Percentiles rank a stretch among this genome's conserved stretches.
Evolutionary conservation across 2,888 invertebrate genomes (phyloP).

Genomic region (Thera britannica): DNA sequence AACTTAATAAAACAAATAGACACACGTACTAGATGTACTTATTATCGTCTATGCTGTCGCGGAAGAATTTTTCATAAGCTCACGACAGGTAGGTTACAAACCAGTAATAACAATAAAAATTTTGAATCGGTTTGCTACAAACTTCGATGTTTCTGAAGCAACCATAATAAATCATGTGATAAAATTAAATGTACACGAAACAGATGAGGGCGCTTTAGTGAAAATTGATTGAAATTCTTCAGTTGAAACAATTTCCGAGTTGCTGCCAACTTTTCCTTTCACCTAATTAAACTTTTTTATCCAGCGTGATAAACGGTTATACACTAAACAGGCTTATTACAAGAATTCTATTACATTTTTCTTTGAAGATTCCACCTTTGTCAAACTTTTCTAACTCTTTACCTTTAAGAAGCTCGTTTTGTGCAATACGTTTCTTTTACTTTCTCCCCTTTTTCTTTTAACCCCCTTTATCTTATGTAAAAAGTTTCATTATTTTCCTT

Average conservation of each 20-base stretch:
- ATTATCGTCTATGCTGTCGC: too few species aligned
- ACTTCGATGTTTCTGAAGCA: not conserved
- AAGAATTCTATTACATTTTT: slow-evolving; percentile 46
- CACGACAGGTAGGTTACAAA: too few species aligned
- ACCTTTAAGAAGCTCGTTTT: slow-evolving; percentile 45
- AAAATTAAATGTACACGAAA: slow-evolving; percentile 6
- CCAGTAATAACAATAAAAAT: too few species aligned
- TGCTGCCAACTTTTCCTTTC: slow-evolving; percentile 42
- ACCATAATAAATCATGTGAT: slow-evolving; percentile 16
- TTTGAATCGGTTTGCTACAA: too few species aligned
- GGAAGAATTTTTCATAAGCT: too few species aligned
- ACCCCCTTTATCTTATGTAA: slow-evolving; percentile 41
- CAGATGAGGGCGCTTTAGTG: slow-evolving; percentile 34
- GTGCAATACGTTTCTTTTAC: slow-evolving; percentile 47
- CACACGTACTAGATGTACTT: too few species aligned
- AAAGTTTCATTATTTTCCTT: slow-evolving; percentile 57
- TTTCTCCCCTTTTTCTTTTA: slow-evolving; percentile 33
- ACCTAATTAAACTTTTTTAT: slow-evolving; percentile 42
- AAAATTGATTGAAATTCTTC: slow-evolving; percentile 49
- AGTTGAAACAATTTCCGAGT: slow-evolving; percentile 47
- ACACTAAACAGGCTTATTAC: slow-evolving; percentile 43
- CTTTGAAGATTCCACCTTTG: slow-evolving; percentile 44
- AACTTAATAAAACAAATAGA: too few species aligned
- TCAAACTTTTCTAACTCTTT: slow-evolving; percentile 36
- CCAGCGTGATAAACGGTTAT: slow-evolving; percentile 44